A percentile compares a stretch with the other conserved stretches of the same genome.
phyloP scores from a whole-genome alignment of 2,113 vertebrate species.

The Procapra przewalskii region DNA sequence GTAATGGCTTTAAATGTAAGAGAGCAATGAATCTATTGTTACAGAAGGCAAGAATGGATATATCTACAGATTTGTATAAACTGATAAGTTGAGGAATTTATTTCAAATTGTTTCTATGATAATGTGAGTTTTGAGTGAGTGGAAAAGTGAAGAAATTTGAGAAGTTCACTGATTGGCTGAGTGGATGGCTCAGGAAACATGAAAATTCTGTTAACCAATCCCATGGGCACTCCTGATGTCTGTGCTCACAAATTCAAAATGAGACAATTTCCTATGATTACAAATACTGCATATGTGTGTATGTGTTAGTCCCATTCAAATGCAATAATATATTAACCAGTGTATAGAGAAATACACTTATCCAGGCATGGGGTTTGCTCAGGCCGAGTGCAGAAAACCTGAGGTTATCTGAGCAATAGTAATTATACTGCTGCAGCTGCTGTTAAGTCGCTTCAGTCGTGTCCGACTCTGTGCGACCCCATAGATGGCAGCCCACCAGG shows the following conservation, averaged over 20 bases:
- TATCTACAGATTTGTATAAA: not conserved
- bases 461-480: no score
- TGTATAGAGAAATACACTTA: not conserved
- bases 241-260: not conserved
- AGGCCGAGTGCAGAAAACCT: not conserved
- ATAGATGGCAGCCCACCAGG: no score
- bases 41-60: not conserved
- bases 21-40: not conserved
- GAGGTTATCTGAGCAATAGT: not conserved
- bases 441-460: no score
- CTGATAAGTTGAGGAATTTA: not conserved
- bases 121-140: not conserved
- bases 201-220: not conserved
- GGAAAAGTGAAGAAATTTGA: not conserved
- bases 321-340: fast-evolving
- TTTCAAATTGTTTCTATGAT: not conserved
- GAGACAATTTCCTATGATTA: not conserved
- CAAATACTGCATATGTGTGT: not conserved
- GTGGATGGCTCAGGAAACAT: not conserved
- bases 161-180: not conserved
- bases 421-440: not conserved
- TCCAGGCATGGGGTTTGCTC: not conserved
- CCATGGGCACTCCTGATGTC: not conserved
- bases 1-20: not conserved
- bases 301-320: not conserved